phyloP scores from a whole-genome alignment of 2,888 invertebrate species.

The Nematopogon swammerdamellus region DNA sequence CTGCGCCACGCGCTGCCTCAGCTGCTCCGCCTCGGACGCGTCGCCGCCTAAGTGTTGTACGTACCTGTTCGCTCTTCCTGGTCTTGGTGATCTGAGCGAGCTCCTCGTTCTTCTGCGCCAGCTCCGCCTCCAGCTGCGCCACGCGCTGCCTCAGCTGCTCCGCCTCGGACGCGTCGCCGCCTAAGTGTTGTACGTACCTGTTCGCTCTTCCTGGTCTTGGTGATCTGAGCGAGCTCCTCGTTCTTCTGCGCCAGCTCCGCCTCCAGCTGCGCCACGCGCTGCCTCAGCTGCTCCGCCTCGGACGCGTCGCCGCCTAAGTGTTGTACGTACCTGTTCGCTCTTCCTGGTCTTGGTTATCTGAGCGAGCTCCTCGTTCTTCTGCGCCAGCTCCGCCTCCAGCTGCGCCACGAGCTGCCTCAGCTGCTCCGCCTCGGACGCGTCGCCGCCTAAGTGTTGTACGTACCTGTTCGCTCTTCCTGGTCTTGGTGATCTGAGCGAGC shows the following conservation, averaged over 20 bases:
- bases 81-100: conserved; percentile 54
- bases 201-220: conserved; percentile 44
- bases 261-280: conserved; percentile 80
- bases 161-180: conserved; percentile 73
- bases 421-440: conserved; percentile 74
- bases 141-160: conserved; percentile 77
- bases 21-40: conserved; percentile 72
- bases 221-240: conserved; percentile 66
- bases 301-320: conserved; percentile 74
- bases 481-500: conserved; percentile 54
- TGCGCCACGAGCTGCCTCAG: conserved; percentile 79
- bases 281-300: conserved; percentile 73
- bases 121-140: conserved; percentile 77
- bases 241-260: conserved; percentile 80
- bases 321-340: conserved; percentile 42
- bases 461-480: conserved; percentile 46
- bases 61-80: conserved; percentile 44
- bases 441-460: conserved; percentile 65
- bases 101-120: conserved; percentile 82
- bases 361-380: conserved; percentile 78
- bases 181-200: too few species aligned
- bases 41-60: too few species aligned
- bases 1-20: conserved; percentile 79
- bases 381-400: conserved; percentile 75
- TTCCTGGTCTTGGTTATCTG: conserved; percentile 46